Conservation (phyloP, 2,888 invertebrate genomes). For the Theretra japonica region DNA sequence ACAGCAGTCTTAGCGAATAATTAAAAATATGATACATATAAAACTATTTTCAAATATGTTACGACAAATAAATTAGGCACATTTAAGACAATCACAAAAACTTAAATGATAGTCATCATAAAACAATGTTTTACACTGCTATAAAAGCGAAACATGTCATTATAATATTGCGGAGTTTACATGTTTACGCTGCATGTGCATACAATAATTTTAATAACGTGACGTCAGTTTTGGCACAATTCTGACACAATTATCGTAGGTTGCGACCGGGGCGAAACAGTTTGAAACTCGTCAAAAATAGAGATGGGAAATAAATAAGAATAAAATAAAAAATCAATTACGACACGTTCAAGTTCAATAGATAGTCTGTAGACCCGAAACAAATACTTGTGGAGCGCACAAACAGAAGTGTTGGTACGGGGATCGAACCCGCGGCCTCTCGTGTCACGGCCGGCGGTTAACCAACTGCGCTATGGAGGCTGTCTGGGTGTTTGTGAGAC, state of each 20-base stretch:
- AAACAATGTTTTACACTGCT: conserved; percentile 3
- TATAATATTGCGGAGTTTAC: not conserved
- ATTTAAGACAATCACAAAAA: not conserved
- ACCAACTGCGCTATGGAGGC: too few species aligned
- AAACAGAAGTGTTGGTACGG: too few species aligned
- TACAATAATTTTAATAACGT: conserved; percentile 20
- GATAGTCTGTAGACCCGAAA: too few species aligned
- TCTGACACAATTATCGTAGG: conserved; percentile 29
- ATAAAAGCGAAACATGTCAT: conserved; percentile 1
- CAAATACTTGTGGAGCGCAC: too few species aligned
- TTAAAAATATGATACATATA: too few species aligned
- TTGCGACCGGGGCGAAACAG: not conserved
- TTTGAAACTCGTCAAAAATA: conserved; percentile 4
- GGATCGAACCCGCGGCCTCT: too few species aligned
- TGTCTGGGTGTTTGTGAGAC: too few species aligned
- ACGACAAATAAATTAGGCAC: not conserved
- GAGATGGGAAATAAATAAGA: not conserved
- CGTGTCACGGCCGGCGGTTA: too few species aligned
- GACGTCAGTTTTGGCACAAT: conserved; percentile 33
- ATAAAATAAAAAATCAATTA: too few species aligned
- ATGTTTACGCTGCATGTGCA: conserved; percentile 7
- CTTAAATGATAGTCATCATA: not conserved
- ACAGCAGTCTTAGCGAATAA: too few species aligned
- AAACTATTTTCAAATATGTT: too few species aligned
- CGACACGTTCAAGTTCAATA: too few species aligned